A percentile compares a stretch with the other conserved stretches of the same genome.
phyloP scores from a whole-genome alignment of 2,888 invertebrate genomes.

The Crocallis elinguaria region DNA sequence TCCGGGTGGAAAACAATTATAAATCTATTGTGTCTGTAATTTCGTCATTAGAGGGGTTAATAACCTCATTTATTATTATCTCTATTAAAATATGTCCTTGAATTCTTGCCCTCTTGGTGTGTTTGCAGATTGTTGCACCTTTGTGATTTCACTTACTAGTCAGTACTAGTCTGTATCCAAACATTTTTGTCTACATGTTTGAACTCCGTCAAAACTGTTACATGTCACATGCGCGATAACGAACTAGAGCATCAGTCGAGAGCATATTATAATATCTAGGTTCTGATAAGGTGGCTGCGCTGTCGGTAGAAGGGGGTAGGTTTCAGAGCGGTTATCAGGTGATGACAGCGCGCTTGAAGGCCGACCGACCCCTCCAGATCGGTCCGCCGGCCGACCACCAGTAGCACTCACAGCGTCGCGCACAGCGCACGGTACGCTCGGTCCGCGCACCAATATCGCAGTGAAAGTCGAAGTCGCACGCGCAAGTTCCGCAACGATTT shows the following conservation, averaged over 20 bases:
- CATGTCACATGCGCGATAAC: slow-evolving; percentile 45
- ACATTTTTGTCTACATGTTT: slow-evolving; percentile 17
- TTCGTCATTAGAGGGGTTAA: too few species aligned
- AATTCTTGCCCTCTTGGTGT: too few species aligned
- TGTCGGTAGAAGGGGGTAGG: slow-evolving; percentile 55
- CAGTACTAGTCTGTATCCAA: slow-evolving; percentile 5
- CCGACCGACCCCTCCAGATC: slow-evolving; percentile 57
- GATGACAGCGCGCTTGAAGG: slow-evolving; percentile 52
- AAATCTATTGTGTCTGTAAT: too few species aligned
- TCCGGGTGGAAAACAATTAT: too few species aligned
- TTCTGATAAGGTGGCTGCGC: slow-evolving; percentile 47
- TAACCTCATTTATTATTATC: too few species aligned
- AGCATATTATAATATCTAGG: slow-evolving; percentile 44
- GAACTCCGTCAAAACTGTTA: slow-evolving; percentile 29
- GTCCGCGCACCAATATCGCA: slow-evolving; percentile 61
- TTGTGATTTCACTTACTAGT: not conserved
- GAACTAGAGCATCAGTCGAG: slow-evolving; percentile 44
- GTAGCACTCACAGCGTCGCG: slow-evolving; percentile 72
- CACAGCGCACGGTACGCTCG: slow-evolving; percentile 70
- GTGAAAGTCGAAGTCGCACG: slow-evolving; percentile 83
- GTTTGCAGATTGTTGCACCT: too few species aligned
- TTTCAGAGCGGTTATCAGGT: slow-evolving; percentile 62
- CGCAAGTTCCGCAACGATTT: slow-evolving; percentile 74
- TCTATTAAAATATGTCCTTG: too few species aligned
- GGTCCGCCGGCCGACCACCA: slow-evolving; percentile 51